Evolutionary conservation across 1,140 invertebrate genomes (phyloP).

Genomic region (Cardiocondyla obscurior): DNA sequence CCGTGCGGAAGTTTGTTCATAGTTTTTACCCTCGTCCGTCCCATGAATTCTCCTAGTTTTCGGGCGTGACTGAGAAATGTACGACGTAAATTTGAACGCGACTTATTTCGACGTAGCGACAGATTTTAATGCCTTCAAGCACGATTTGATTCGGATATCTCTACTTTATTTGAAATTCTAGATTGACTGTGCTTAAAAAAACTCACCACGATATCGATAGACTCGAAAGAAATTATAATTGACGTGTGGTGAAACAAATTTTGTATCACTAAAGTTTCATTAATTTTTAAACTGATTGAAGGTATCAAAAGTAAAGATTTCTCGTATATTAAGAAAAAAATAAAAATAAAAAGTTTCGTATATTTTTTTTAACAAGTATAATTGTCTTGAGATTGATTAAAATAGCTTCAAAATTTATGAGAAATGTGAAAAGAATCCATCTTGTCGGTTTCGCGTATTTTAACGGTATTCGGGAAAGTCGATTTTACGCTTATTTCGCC

Average conservation of each 20-base stretch:
- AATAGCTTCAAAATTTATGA: background rate
- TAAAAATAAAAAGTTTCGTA: background rate
- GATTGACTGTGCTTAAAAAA: background rate
- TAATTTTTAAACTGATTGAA: background rate
- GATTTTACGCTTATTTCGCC: slow-evolving; percentile 15
- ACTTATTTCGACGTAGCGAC: slow-evolving; percentile 7
- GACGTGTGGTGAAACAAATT: background rate
- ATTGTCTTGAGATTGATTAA: background rate
- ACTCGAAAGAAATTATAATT: background rate
- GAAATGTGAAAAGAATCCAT: background rate
- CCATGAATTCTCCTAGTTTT: slow-evolving; percentile 42
- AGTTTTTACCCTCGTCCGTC: slow-evolving; percentile 30
- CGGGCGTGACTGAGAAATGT: background rate
- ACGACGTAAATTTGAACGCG: slow-evolving; percentile 2
- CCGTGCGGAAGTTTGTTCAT: slow-evolving; percentile 31
- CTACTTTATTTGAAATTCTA: background rate
- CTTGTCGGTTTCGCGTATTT: background rate
- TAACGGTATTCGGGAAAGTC: background rate
- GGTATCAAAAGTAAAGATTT: background rate
- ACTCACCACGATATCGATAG: background rate
- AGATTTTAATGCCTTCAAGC: background rate
- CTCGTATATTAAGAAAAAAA: background rate
- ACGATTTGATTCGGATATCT: background rate
- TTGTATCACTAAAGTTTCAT: background rate
- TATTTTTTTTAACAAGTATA: background rate